Evolutionary conservation across 2,888 invertebrate species (phyloP).

Genomic region (Gymnosoma rotundatum): DNA sequence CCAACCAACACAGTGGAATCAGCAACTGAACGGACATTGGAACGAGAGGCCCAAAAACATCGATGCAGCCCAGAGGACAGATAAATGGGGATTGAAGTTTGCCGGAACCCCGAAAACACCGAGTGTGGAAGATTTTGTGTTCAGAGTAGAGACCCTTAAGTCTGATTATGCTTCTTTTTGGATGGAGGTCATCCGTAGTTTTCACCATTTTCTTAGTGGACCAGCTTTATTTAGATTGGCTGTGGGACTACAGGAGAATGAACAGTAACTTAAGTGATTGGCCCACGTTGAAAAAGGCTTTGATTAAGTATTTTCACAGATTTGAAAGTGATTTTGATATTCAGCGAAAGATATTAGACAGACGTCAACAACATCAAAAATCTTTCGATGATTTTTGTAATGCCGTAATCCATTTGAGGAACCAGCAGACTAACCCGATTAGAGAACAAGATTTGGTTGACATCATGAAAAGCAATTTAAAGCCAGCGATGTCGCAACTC

Average conservation of each 20-base stretch:
- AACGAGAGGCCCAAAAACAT: background rate
- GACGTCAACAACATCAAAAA: background rate
- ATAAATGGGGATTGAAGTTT: slow-evolving; percentile 11
- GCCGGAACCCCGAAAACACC: slow-evolving; percentile 4
- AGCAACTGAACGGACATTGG: background rate
- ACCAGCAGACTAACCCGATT: slow-evolving; percentile 11
- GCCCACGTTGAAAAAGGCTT: background rate
- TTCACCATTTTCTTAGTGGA: slow-evolving; percentile 3
- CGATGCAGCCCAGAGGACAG: background rate
- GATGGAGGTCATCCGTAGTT: background rate
- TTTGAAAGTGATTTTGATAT: slow-evolving; percentile 7
- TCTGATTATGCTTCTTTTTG: background rate
- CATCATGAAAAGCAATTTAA: slow-evolving; percentile 13
- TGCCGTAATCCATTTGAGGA: background rate
- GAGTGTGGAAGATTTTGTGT: slow-evolving; percentile 16
- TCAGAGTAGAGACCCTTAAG: background rate
- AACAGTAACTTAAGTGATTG: background rate
- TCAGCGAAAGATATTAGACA: slow-evolving; percentile 7
- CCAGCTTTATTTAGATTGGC: slow-evolving; percentile 8
- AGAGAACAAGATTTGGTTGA: slow-evolving; percentile 17
- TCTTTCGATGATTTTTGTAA: background rate
- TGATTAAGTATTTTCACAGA: background rate
- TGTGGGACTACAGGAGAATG: slow-evolving; percentile 19
- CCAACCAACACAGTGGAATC: background rate
- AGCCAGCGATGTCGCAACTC: background rate